A percentile compares a stretch with the other conserved stretches of the same genome.
Conservation (phyloP, 2,797 vertebrate genomes). For the Parauchenoglanis punctatus region DNA sequence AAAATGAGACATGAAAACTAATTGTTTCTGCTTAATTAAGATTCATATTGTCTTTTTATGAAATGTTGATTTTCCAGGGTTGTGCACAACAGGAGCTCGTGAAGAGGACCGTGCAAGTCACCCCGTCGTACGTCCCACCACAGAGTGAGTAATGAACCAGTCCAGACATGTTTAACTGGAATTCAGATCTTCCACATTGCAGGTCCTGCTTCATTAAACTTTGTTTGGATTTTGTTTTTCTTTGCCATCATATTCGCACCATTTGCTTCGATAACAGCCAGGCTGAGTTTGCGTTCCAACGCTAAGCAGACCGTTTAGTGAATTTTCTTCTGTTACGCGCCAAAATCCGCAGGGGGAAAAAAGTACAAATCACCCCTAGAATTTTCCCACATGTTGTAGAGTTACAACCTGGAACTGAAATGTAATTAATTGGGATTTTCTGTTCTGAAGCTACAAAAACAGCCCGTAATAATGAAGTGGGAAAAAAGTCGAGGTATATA, state of each 20-base stretch:
- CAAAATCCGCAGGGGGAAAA: background rate
- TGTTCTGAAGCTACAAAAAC: background rate
- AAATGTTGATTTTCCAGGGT: slow-evolving; percentile 52
- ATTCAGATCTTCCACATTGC: background rate
- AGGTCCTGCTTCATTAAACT: background rate
- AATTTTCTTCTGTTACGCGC: background rate
- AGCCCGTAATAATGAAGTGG: background rate
- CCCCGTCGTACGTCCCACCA: slow-evolving; percentile 58
- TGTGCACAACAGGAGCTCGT: slow-evolving; percentile 67
- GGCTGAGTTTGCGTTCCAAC: background rate
- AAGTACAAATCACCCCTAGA: background rate
- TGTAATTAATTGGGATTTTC: background rate
- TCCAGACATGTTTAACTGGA: slow-evolving; percentile 13
- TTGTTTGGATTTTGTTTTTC: background rate
- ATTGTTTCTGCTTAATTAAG: background rate
- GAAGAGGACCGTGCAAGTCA: slow-evolving; percentile 70
- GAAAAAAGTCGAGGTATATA: background rate
- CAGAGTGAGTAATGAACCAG: slow-evolving; percentile 69
- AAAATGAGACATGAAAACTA: slow-evolving; percentile 17
- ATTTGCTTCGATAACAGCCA: background rate
- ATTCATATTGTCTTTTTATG: background rate
- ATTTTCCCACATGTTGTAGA: background rate
- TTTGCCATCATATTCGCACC: background rate
- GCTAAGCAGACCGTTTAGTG: background rate
- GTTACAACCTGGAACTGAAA: slow-evolving; percentile 7